Conservation (phyloP, 2,113 vertebrate genomes). For the Plestiodon gilberti region DNA sequence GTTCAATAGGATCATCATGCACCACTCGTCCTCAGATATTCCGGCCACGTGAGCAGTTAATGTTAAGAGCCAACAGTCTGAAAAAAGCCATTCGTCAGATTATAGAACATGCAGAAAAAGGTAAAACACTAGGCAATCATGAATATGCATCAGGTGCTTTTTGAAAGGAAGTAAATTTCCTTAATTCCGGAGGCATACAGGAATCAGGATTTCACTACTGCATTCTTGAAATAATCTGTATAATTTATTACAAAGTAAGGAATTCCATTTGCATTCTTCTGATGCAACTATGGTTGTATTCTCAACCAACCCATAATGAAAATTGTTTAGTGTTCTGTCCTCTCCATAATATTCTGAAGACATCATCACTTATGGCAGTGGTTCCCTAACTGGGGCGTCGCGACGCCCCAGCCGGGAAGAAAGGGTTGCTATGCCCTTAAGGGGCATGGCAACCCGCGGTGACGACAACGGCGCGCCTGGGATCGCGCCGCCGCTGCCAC, state of each 20-base stretch:
- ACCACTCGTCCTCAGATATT: constrained; percentile 85
- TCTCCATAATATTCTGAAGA: no score
- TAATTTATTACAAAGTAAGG: background rate
- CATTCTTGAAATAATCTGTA: constrained; percentile 11
- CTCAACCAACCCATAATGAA: no score
- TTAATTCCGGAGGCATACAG: background rate
- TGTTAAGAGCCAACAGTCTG: constrained; percentile 96
- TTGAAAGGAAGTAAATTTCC: background rate
- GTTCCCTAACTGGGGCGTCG: no score
- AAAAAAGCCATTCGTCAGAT: constrained; percentile 98
- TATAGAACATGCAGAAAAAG: constrained; percentile 96
- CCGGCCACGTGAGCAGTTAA: constrained; percentile 93
- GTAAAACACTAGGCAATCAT: constrained; percentile 63
- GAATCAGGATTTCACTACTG: constrained; percentile 6
- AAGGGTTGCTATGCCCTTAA: no score
- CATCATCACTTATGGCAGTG: no score
- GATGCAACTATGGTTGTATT: background rate
- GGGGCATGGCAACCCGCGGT: no score
- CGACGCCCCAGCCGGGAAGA: no score
- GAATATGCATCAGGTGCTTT: background rate
- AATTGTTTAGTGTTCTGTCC: no score
- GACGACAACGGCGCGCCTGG: no score
- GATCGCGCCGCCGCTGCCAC: no score
- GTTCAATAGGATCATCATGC: constrained; percentile 61
- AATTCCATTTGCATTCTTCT: background rate